Evolutionary conservation across 2,797 vertebrate species (phyloP), one percentile per base, ranked within the genome.

Genomic region (Pseudochromis fuscus): DNA sequence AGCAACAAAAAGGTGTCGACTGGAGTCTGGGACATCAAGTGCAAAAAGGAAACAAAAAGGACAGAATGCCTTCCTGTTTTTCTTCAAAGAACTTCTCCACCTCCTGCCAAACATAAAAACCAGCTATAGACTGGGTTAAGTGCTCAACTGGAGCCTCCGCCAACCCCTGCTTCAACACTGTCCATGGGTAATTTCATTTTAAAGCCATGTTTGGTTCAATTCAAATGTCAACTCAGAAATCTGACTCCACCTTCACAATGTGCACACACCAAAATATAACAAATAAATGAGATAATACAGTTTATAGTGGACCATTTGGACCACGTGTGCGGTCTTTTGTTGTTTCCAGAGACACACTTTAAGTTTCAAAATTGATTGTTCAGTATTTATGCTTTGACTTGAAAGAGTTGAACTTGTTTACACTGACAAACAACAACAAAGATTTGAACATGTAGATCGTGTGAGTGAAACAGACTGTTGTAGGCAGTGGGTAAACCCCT

Each of bases 1-100:
- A 88, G 58, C 59, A 81, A 89, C 78, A 88, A 87, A n/a, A 89
- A 87, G 79, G 84, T 76, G 61, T 68, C 70, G 66, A 80, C 81
- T 83, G 70, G 53, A 83, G 61, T 86, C 86, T 74, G 40, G 67
- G 71, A 82, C 73, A 86, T 84, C 77, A 90, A 88, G 88, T 85
- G 71, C 79, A 86, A 85, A 83, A 87, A 84, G 75, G 79, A 90
- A 85, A 89, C 73, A 86, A 87, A n/a, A 85, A 86, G 77, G 81
- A 78, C 77, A 69, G 75, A 88, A 90, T 81, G 67, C 88, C 88
- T 91, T 90, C 88, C 88, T 87, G 86, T 82, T 89, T 89, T 69
- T 76, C 78, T 77, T 87, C 62, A 81, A 87, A 90, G 77, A 84
- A 58, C 31, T 28, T 82, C 68, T 74, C 77, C 72, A 67, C 84